Evolutionary conservation across 1,140 invertebrate genomes (phyloP).

Genomic region (Venustaconcha ellipsiformis): DNA sequence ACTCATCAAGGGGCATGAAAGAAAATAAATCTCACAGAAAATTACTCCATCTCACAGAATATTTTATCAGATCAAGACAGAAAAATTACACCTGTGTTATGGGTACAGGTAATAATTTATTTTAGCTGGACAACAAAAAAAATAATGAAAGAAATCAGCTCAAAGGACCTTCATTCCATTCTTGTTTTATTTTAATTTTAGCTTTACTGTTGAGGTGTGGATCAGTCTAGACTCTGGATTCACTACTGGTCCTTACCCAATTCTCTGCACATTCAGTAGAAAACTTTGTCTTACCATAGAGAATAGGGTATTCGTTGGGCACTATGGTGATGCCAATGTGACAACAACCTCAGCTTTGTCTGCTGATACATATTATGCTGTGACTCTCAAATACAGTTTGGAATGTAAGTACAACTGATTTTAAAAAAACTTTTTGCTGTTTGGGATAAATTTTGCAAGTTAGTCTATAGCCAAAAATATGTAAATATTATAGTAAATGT

Average conservation of each 20-base stretch:
- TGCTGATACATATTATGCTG: conserved; percentile 20
- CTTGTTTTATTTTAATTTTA: conserved; percentile 4
- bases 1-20: too few species aligned
- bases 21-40: background rate
- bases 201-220: conserved; percentile 28
- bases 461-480: too few species aligned
- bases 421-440: too few species aligned
- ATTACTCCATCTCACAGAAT: background rate
- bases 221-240: conserved; percentile 23
- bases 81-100: background rate
- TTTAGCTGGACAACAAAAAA: background rate
- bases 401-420: conserved; percentile 10
- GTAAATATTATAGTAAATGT: too few species aligned
- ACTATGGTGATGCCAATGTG: conserved; percentile 9
- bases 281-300: conserved; percentile 21
- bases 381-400: conserved; percentile 16
- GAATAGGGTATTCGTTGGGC: conserved; percentile 1
- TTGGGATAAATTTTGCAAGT: too few species aligned
- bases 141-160: background rate
- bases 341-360: conserved; percentile 6
- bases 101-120: background rate
- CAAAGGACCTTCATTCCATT: background rate
- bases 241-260: conserved; percentile 26
- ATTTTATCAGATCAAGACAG: background rate
- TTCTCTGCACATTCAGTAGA: conserved; percentile 25